These are phyloP conservation scores for Agapornis roseicollis DNA, from an alignment of 2,113 vertebrate genomes.

Conservation along the genomic window DNA sequence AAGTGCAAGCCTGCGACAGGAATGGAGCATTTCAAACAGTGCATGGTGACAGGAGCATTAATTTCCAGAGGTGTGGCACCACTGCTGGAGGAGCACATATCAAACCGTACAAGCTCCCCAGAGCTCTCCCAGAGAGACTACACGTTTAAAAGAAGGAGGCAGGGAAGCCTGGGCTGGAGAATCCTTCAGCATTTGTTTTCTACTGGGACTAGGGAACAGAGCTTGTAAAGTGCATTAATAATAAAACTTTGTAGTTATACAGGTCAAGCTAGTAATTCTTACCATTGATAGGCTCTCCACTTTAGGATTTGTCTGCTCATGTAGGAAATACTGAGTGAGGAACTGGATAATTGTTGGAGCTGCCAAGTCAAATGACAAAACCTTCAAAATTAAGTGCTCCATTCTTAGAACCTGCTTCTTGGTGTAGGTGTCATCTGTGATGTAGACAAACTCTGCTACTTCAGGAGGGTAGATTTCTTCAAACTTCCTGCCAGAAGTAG, in stretches of 20 bases:
- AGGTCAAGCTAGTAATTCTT: neutral
- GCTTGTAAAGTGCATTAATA: neutral
- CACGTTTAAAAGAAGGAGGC: neutral
- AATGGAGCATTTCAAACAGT: neutral
- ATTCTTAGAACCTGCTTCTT: constrained; percentile 98
- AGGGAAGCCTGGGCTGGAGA: neutral
- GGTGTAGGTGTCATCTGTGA: constrained; percentile 97
- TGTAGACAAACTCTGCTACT: constrained; percentile 98
- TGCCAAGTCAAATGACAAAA: constrained; percentile 95
- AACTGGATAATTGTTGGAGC: constrained; percentile 95
- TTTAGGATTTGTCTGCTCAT: constrained; percentile 73
- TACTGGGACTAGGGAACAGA: neutral
- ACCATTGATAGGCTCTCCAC: constrained; percentile 93
- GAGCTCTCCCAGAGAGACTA: neutral
- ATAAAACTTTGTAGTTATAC: neutral
- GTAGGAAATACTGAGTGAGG: constrained; percentile 91
- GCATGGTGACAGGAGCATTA: rapidly evolving
- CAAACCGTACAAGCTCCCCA: rapidly evolving
- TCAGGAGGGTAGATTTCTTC: constrained; percentile 99
- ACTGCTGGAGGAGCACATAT: rapidly evolving
- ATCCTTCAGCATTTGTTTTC: neutral
- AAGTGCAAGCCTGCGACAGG: neutral
- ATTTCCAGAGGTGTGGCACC: neutral
- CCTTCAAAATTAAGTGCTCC: constrained; percentile 97
- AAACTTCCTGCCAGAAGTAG: constrained; percentile 85